Evolutionary conservation across 2,888 invertebrate species (phyloP).

Genomic region (Drosophila macrospina): DNA sequence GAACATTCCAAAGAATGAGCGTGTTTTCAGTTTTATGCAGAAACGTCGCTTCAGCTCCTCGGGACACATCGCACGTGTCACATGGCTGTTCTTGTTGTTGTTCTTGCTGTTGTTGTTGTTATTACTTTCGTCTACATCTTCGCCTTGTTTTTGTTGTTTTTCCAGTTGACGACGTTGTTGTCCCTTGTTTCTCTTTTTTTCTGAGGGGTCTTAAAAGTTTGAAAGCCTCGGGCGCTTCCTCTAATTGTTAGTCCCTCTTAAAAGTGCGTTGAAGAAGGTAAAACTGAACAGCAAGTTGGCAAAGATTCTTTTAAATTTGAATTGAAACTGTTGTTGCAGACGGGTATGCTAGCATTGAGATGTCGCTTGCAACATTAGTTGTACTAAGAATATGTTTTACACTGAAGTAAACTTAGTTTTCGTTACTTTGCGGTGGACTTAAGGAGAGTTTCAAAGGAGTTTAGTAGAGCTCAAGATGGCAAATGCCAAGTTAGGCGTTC

Average conservation of each 20-base stretch:
- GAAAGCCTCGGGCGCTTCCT: constrained; percentile 52
- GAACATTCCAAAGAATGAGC: constrained; percentile 24
- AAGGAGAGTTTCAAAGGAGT: too few relatives aligned
- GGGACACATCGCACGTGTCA: constrained; percentile 47
- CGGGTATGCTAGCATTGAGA: background rate
- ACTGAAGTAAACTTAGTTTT: too few relatives aligned
- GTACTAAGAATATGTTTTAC: too few relatives aligned
- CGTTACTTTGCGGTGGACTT: too few relatives aligned
- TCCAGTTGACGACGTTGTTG: constrained; percentile 11
- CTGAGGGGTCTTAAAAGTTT: constrained; percentile 69
- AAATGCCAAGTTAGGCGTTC: too few relatives aligned
- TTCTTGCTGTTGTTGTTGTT: constrained; percentile 19
- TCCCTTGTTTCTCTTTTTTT: background rate
- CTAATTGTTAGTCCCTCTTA: constrained; percentile 63
- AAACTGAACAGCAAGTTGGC: constrained; percentile 24
- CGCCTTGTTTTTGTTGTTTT: constrained; percentile 13
- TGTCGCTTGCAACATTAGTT: too few relatives aligned
- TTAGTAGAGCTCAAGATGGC: too few relatives aligned
- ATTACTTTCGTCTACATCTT: background rate
- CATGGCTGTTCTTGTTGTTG: constrained; percentile 14
- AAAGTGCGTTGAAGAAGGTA: constrained; percentile 33
- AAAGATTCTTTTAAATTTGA: constrained; percentile 23
- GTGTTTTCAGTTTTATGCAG: constrained; percentile 46
- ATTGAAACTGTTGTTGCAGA: background rate
- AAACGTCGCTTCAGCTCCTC: constrained; percentile 22